Conservation (phyloP, 2,797 vertebrate genomes). For the Labroides dimidiatus region DNA sequence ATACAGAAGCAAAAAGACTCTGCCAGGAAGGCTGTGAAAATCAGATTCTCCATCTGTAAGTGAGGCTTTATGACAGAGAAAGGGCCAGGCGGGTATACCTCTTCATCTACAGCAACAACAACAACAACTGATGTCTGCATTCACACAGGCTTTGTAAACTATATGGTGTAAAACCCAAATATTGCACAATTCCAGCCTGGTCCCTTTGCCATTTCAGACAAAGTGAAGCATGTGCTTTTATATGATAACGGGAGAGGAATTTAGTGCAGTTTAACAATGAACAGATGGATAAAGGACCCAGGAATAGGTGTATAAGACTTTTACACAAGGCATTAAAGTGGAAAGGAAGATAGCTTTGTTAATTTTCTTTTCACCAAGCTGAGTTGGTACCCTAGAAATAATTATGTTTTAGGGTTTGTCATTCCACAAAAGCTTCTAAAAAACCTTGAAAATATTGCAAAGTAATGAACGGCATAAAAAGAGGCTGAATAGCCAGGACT, state of each 20-base stretch:
- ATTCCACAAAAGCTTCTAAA: conserved; percentile 1
- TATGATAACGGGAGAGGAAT: neutral
- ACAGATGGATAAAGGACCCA: neutral
- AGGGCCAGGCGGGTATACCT: conserved; percentile 36
- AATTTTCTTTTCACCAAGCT: conserved; percentile 2
- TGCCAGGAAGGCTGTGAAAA: conserved; percentile 23
- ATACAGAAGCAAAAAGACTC: conserved; percentile 8
- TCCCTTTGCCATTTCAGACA: conserved; percentile 1
- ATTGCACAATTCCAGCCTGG: conserved; percentile 5
- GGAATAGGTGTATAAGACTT: neutral
- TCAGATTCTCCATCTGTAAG: conserved; percentile 20
- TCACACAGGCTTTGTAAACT: conserved; percentile 5
- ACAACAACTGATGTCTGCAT: conserved; percentile 17
- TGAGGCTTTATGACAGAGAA: conserved; percentile 9
- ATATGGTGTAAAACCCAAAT: conserved; percentile 28
- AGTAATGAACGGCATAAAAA: neutral
- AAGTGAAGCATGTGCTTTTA: conserved; percentile 15
- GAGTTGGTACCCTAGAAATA: neutral
- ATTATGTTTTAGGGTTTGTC: neutral
- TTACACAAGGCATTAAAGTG: neutral
- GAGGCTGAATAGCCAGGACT: neutral
- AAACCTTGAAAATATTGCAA: neutral
- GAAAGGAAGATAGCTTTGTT: neutral
- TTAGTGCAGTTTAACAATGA: neutral
- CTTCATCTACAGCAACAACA: conserved; percentile 19